phyloP scores from a whole-genome alignment of 2,113 vertebrate species.

The Rutilus rutilus region DNA sequence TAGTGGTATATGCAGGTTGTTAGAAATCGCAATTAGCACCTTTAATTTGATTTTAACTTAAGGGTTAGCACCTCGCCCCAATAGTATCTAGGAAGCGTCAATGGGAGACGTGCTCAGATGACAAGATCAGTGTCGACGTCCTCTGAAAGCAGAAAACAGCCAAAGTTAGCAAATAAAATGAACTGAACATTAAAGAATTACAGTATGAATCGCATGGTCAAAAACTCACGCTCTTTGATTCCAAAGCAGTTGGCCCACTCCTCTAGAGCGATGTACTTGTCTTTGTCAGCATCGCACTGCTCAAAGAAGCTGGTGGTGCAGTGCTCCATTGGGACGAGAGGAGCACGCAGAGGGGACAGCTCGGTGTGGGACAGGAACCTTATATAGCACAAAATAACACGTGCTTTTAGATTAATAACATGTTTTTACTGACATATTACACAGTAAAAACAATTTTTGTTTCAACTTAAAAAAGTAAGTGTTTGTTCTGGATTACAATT shows the following conservation, averaged over 20 bases:
- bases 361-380: constrained; percentile 98
- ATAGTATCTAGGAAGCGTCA: constrained; percentile 67
- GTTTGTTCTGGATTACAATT: no score
- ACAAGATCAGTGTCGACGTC: constrained; percentile 94
- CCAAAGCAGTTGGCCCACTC: constrained; percentile 97
- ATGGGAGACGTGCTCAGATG: constrained; percentile 76
- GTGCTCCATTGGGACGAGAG: constrained; percentile 99
- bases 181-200: background rate
- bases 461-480: no score
- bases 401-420: background rate
- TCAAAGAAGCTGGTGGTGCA: constrained; percentile 99
- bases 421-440: no score
- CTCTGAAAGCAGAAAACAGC: constrained; percentile 83
- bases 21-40: constrained; percentile 88
- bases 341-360: constrained; percentile 93
- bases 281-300: constrained; percentile 88
- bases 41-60: constrained; percentile 83
- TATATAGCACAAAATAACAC: constrained; percentile 23
- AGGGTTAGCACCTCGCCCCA: constrained; percentile 89
- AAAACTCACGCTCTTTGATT: constrained; percentile 93
- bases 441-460: no score
- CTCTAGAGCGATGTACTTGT: constrained; percentile 97
- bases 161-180: constrained; percentile 7
- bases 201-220: background rate
- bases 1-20: constrained; percentile 82